These are phyloP conservation scores for Pongo pygmaeus DNA, from an alignment of 2,113 vertebrate species.

Conservation along the genomic window DNA sequence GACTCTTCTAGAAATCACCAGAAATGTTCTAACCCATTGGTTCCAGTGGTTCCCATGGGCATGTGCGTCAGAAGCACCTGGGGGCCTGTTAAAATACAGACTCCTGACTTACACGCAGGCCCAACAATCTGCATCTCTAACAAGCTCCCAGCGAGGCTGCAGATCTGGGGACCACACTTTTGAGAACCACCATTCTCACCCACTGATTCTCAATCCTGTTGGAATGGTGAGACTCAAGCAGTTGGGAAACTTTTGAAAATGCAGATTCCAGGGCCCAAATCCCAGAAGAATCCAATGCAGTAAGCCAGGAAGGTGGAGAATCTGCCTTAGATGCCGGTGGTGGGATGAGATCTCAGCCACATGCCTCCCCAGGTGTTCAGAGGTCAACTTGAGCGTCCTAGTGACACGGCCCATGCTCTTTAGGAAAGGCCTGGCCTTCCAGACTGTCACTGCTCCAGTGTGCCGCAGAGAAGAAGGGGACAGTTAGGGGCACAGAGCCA, in stretches of 20 bases:
- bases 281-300: no score
- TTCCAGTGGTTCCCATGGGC: accelerated
- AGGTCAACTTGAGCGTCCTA: neutral
- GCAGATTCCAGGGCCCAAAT: neutral
- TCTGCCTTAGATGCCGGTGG: accelerated
- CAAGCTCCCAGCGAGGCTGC: neutral
- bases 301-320: neutral
- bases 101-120: neutral
- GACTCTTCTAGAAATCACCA: neutral
- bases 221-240: neutral
- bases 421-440: neutral
- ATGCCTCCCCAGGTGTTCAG: neutral
- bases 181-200: neutral
- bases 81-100: neutral
- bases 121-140: neutral
- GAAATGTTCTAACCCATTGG: neutral
- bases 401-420: neutral
- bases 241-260: neutral
- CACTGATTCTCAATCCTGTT: neutral
- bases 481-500: neutral
- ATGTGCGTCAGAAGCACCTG: neutral
- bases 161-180: no score
- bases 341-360: no score
- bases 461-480: neutral
- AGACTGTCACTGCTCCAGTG: neutral